phyloP scores from a whole-genome alignment of 2,797 vertebrate genomes.

The Crenichthys baileyi region DNA sequence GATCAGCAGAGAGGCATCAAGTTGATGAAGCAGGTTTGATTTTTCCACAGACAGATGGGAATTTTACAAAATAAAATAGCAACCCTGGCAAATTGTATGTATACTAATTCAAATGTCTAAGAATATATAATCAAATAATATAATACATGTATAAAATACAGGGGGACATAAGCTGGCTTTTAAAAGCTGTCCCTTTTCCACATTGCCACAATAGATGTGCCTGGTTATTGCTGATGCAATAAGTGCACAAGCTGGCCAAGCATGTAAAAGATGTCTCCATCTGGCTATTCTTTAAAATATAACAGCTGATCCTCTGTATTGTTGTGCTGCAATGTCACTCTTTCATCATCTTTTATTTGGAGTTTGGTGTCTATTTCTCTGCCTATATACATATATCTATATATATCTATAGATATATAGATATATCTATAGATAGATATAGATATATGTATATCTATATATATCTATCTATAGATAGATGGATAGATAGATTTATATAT shows the following conservation, averaged over 20 bases:
- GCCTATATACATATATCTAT: constrained; percentile 20
- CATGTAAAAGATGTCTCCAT: constrained; percentile 29
- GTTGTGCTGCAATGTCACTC: constrained; percentile 4
- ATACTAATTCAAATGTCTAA: too few species aligned
- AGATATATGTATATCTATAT: too few species aligned
- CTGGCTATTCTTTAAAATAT: constrained; percentile 27
- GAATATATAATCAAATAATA: background rate
- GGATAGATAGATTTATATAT: too few species aligned
- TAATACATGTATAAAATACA: background rate
- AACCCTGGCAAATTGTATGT: too few species aligned
- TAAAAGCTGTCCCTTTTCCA: constrained; percentile 23
- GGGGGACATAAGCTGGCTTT: background rate
- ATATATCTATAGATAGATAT: too few species aligned
- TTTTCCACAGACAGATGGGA: too few species aligned
- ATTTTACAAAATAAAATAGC: too few species aligned
- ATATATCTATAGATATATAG: too few species aligned
- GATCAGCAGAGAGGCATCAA: too few species aligned
- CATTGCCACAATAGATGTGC: constrained; percentile 36
- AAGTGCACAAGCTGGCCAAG: background rate
- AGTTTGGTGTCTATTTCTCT: constrained; percentile 26
- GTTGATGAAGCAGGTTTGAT: too few species aligned
- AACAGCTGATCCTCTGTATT: constrained; percentile 19
- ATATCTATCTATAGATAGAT: too few species aligned
- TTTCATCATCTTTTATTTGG: constrained; percentile 44
- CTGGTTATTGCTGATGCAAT: constrained; percentile 10